Base-by-base conservation (phyloP, 1,140 invertebrate species). In the Manduca sexta region DNA sequence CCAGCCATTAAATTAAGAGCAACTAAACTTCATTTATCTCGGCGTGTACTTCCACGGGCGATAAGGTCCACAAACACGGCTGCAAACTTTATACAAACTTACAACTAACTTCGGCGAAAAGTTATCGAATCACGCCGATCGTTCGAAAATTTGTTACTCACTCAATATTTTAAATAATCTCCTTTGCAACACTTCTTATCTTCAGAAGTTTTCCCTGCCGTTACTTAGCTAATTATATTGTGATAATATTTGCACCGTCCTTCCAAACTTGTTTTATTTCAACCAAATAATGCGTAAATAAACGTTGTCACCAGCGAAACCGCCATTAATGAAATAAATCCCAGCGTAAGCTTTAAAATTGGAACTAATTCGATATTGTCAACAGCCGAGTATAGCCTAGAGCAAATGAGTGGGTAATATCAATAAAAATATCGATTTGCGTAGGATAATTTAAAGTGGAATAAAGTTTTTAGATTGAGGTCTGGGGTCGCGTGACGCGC, bases 1-100 rank as follows among this genome's bases (percentile, higher is more conserved):
- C 68, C 58, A 60, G 51, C 74, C 76, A 80, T 82, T 79, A 82
- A 79, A 82, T 82, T 80, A 80, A 78, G 78, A 76, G 75, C 69
- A 76, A 76, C 64, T 66, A 70, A 82, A 82, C 74, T 82, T 82
- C 74, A 82, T 80, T 82, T 82, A 82, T 80, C 78, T 78, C 70
- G 65, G 70, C 68, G 73, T 76, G 75, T 77, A 76, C 76, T 79
- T 74, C 74, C 64, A 71, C 62, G 66, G 75, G 63, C 70, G 78
- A 82, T 79, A 82, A 79, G 65, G 74, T 76, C 71, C 68, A 64
- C 71, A 72, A 73, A 77, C 74, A 76, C 69, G 65, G 62, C 63
- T 68, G 66, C 55, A 60, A 74, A 81, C 65, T 78, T 74, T 34
- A 45, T 35, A 48, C 42, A 63, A 74, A 81, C 67, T 78, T 70